phyloP scores from a whole-genome alignment of 2,797 vertebrate species.

The Hemibagrus guttatus region DNA sequence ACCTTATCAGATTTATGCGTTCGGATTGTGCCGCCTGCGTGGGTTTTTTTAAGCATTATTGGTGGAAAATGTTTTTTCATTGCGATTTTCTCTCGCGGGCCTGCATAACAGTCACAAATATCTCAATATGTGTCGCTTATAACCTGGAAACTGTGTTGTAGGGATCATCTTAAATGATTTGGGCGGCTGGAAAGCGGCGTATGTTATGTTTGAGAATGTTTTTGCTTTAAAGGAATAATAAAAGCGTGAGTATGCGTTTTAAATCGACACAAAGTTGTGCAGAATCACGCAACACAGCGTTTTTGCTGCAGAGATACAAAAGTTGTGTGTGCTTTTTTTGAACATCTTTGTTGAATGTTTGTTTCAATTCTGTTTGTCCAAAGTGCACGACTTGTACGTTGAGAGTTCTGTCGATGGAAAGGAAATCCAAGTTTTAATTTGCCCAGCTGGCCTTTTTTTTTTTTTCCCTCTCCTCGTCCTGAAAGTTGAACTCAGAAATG shows the following conservation, averaged over 20 bases:
- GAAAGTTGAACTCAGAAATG: conserved; percentile 25
- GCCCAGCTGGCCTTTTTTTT: conserved; percentile 25
- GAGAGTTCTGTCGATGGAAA: conserved; percentile 10
- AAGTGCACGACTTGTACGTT: background rate
- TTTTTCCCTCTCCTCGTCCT: background rate
- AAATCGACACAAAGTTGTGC: background rate
- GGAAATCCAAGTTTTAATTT: conserved; percentile 20
- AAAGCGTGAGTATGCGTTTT: too few species aligned
- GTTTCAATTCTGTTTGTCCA: background rate
- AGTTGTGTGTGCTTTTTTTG: too few species aligned
- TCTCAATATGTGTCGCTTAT: background rate
- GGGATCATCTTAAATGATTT: background rate
- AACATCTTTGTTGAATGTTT: background rate
- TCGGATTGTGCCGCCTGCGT: background rate
- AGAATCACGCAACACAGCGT: background rate
- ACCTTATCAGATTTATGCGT: accelerated
- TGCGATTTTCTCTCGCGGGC: background rate
- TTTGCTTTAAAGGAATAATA: background rate
- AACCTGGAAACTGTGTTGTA: background rate
- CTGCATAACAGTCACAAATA: background rate
- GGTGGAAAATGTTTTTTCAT: background rate
- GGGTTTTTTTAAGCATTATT: background rate
- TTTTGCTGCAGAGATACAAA: too few species aligned
- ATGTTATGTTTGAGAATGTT: background rate
- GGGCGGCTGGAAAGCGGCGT: background rate